phyloP scores from a whole-genome alignment of 2,113 vertebrate genomes.

The Ciconia maguari region DNA sequence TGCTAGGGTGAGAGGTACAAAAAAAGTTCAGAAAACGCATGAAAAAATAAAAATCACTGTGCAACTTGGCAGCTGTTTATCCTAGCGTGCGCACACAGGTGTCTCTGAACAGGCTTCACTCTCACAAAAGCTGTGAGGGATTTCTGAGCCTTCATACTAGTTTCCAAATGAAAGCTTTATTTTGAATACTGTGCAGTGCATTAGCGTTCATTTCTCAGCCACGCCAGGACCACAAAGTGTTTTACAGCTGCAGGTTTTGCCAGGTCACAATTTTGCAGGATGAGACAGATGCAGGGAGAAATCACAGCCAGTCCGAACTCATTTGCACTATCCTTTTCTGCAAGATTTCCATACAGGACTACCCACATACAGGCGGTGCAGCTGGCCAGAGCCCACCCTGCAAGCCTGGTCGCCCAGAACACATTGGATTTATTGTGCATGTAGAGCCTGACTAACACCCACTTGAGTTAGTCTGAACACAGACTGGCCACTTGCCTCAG shows the following conservation, averaged over 20 bases:
- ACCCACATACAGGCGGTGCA: accelerated
- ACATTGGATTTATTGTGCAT: accelerated
- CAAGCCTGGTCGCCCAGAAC: accelerated
- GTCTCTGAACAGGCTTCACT: neutral
- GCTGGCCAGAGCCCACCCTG: neutral
- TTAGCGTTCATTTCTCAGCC: neutral
- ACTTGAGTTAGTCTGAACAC: neutral
- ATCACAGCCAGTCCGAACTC: neutral
- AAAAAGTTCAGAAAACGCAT: neutral
- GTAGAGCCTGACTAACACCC: neutral
- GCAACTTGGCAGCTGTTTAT: neutral
- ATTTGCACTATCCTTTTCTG: too few relatives aligned
- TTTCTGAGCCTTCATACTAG: neutral
- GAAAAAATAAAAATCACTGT: neutral
- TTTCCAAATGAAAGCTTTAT: neutral
- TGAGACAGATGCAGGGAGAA: neutral
- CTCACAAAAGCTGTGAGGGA: neutral
- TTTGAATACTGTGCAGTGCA: neutral
- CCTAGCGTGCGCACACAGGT: accelerated
- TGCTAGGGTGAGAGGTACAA: neutral
- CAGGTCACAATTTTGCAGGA: neutral
- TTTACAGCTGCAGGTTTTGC: neutral
- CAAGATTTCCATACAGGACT: neutral
- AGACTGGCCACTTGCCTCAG: neutral
- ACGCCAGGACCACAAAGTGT: neutral